A percentile compares a stretch with the other conserved stretches of the same genome.
Conservation (phyloP, 2,113 vertebrate species). For the Rhagologus leucostigma region DNA sequence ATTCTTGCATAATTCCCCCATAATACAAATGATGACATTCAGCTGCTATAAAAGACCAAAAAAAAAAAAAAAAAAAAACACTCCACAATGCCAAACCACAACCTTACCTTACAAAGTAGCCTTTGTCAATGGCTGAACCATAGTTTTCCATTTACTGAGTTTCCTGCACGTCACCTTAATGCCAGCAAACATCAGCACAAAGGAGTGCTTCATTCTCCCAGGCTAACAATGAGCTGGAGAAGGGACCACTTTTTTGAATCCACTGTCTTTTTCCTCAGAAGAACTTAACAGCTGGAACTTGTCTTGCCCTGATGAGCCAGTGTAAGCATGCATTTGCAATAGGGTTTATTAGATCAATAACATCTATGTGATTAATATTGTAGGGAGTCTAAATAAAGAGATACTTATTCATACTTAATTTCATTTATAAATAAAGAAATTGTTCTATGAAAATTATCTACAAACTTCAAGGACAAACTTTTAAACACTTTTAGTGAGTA, state of each 20-base stretch:
- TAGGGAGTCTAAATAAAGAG: neutral
- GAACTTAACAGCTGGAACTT: neutral
- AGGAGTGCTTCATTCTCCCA: neutral
- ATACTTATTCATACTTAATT: neutral
- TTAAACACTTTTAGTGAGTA: neutral
- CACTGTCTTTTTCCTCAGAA: neutral
- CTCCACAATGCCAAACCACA: neutral
- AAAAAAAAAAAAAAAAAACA: no score
- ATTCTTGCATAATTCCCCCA: neutral
- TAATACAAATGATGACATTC: neutral
- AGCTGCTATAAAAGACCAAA: neutral
- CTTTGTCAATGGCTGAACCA: neutral
- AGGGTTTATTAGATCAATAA: neutral
- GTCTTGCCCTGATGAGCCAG: neutral
- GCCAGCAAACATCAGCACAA: neutral
- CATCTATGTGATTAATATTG: neutral
- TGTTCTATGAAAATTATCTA: neutral
- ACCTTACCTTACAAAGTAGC: neutral
- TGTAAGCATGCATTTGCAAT: neutral
- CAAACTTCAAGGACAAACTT: neutral
- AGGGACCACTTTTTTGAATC: neutral
- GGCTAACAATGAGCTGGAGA: neutral
- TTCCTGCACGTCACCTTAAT: neutral
- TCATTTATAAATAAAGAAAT: neutral
- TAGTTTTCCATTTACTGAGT: neutral